Evolutionary conservation across 1,140 invertebrate species (phyloP), one percentile per base, ranked within the genome.

Genomic region (Helicoverpa armigera): DNA sequence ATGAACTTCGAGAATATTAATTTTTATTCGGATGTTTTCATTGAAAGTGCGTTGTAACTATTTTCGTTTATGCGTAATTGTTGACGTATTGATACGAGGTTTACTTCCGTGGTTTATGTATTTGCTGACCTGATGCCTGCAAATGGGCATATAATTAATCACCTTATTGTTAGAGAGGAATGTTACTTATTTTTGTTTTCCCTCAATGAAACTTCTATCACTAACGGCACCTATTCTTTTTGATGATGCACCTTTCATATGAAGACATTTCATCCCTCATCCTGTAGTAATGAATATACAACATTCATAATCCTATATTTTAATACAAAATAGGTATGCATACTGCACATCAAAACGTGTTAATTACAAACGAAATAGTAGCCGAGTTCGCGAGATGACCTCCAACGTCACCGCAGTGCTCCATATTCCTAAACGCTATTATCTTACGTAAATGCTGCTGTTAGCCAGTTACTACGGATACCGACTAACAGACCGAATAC

Each of bases 1-100:
- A 73, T 73, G 50, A 35, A 35, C 31, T 35, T 23, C 29, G 11
- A 58, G 7, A 16, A 58, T 58, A 73, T 73, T 73, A 73, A 58
- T 54, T 70, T 70, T 70, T 73, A 73, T 56, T n/a, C 16, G 2
- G 14, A 73, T 58, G 70, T 73, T 73, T 73, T 73, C 70, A 73
- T 73, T 73, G 51, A 73, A 58, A 29, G 29, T 12, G 51, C 13
- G 1, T 51, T 69, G 50, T 10, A 23, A 0, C 23, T 23, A 29
- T 58, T n/a, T 48, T 65, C 61, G 14, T 73, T 73, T 58, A 58
- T 35, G 13, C 56, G 31, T 58, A 43, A 16, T 58, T 12, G n/a
- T 56, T 72, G 12, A n/a, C 35, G 35, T 3, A 35, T 35, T 35
- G 35, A 35, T 35, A 1, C 3, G 35, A 35, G 35, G 3, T 35